phyloP scores from a whole-genome alignment of 2,888 invertebrate genomes.

The Hyposoter didymator region DNA sequence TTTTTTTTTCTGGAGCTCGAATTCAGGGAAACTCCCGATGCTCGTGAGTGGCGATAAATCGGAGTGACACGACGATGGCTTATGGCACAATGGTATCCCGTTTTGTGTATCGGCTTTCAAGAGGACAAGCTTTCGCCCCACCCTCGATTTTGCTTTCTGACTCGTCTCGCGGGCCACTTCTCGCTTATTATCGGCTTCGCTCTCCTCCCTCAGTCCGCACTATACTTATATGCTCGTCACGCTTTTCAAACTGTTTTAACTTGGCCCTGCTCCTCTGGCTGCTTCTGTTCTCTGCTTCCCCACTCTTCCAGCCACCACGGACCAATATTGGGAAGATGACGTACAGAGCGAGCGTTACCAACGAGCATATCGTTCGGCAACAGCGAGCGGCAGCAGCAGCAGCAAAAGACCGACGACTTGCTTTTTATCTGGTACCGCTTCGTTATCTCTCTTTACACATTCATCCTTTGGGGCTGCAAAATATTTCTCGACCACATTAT shows the following conservation, averaged over 20 bases:
- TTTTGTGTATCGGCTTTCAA: slow-evolving; percentile 48
- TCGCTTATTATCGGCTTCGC: slow-evolving; percentile 63
- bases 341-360: slow-evolving; percentile 28
- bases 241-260: slow-evolving; percentile 59
- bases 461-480: slow-evolving; percentile 8
- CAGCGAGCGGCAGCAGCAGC: too few species aligned
- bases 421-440: slow-evolving; percentile 31
- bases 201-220: slow-evolving; percentile 42
- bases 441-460: slow-evolving; percentile 16
- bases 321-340: slow-evolving; percentile 63
- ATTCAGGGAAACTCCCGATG: slow-evolving; percentile 59
- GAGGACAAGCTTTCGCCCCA: slow-evolving; percentile 55
- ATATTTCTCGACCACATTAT: not conserved
- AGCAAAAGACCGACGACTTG: not conserved
- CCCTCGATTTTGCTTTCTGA: slow-evolving; percentile 49
- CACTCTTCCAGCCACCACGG: not conserved
- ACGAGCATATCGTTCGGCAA: slow-evolving; percentile 9
- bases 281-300: not conserved
- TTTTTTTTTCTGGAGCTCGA: slow-evolving; percentile 5
- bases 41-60: slow-evolving; percentile 72
- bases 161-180: slow-evolving; percentile 52
- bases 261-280: slow-evolving; percentile 10
- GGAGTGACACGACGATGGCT: slow-evolving; percentile 61
- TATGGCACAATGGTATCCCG: slow-evolving; percentile 39
- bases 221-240: slow-evolving; percentile 34